Evolutionary conservation across 2,113 vertebrate genomes (phyloP), one percentile per base, ranked within the genome.

Genomic region (Euleptes europaea): DNA sequence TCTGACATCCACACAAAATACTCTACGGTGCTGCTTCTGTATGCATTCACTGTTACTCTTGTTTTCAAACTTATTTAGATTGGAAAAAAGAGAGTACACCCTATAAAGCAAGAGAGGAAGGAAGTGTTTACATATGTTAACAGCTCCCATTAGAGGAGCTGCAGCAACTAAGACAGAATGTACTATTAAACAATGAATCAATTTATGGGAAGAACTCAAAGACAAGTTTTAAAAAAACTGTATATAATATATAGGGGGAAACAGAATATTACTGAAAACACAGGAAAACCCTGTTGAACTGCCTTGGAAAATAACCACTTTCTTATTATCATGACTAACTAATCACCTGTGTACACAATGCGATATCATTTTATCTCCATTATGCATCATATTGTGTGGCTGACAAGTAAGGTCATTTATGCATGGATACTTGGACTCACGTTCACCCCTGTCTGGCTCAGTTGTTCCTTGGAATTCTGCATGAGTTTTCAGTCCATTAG

Each of bases 21-120:
- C 84, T 88, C n/a, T 7, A 86, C 67, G 87, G 42, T 40, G 54
- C 72, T 40, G 28, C 87, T 86, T 63, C 67, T 60, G 35, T 77
- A 86, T 86, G 77, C 35, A 71, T 63, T 38, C 14, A 31, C 1
- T 75, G 84, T 42, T 40, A 88, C 19, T 72, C 83, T 47, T 63
- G 85, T 89, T 93, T 93, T 95, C 93, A 93, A 94, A 84, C 82
- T 82, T 94, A 92, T 92, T 94, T 95, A 89, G 82, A 83, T 94
- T 92, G 89, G 82, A 93, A 88, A 88, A 8, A 28, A 10, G 90
- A 86, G 83, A 95, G 91, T 82, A 82, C 65, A 82, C 38, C 83
- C 65, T 88, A 38, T 69, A 89, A 90, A 73, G 83, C 63, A 71
- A 82, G 78, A 76, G 1, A 87, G 85, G 88, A 89, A 91, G 33